Conservation (phyloP, 2,797 vertebrate species). For the Nasua narica region DNA sequence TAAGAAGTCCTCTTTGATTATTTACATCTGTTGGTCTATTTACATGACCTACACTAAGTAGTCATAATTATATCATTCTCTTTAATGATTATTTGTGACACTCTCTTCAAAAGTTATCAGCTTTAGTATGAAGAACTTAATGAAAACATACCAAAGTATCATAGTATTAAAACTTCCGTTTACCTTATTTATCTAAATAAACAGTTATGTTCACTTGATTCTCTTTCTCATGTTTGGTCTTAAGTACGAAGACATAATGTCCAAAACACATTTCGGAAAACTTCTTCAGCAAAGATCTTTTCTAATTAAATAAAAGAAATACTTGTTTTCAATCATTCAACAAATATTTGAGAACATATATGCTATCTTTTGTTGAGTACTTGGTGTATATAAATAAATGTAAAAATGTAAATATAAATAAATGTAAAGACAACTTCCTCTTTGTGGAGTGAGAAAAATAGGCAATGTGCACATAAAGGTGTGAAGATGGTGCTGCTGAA, state of each 20-base stretch:
- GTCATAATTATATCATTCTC: background rate
- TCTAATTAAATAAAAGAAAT: background rate
- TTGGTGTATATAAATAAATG: background rate
- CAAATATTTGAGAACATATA: background rate
- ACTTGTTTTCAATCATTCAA: background rate
- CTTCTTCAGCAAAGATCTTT: background rate
- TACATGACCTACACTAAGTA: background rate
- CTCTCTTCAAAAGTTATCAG: background rate
- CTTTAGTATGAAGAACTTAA: slow-evolving; percentile 21
- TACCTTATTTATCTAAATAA: background rate
- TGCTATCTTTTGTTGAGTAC: background rate
- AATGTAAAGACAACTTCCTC: background rate
- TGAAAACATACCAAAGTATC: background rate
- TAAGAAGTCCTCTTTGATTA: background rate
- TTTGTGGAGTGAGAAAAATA: background rate
- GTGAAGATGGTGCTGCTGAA: background rate
- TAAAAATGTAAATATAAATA: background rate
- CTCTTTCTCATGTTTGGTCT: background rate
- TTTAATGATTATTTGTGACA: background rate
- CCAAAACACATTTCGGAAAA: background rate
- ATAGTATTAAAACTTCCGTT: background rate
- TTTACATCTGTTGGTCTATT: slow-evolving; percentile 1
- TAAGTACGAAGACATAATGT: background rate
- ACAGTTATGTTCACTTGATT: background rate
- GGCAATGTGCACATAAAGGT: background rate